These are phyloP conservation scores for Drosophila phalerata DNA, from an alignment of 2,888 invertebrate genomes.

Conservation along the genomic window DNA sequence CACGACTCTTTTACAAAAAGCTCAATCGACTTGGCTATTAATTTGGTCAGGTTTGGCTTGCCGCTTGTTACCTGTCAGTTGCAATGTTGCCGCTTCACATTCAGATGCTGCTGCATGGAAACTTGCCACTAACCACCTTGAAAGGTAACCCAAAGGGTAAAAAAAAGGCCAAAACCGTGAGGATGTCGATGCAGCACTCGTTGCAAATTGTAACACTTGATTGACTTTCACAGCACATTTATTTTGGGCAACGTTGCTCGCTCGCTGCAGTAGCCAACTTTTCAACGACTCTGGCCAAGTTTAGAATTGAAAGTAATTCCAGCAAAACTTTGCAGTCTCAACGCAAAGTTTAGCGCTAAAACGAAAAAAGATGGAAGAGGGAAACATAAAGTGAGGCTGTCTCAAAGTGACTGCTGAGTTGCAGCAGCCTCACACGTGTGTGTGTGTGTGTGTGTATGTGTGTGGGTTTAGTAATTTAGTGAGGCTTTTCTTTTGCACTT, in stretches of 20 bases:
- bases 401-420: constrained; percentile 47
- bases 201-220: constrained; percentile 75
- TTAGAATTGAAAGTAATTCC: constrained; percentile 72
- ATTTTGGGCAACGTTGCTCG: constrained; percentile 53
- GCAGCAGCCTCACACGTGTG: constrained; percentile 54
- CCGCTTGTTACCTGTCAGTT: constrained; percentile 62
- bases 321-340: constrained; percentile 46
- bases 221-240: constrained; percentile 79
- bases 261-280: constrained; percentile 37
- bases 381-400: neutral
- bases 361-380: constrained; percentile 1
- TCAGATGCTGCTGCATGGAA: constrained; percentile 56
- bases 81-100: constrained; percentile 62
- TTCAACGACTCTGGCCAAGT: constrained; percentile 69
- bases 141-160: constrained; percentile 30
- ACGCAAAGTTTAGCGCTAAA: constrained; percentile 33
- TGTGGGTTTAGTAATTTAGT: constrained; percentile 52
- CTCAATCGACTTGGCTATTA: constrained; percentile 20
- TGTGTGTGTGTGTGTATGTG: too few species aligned
- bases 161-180: neutral
- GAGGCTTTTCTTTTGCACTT: constrained; percentile 32
- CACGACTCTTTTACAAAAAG: neutral
- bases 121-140: constrained; percentile 37
- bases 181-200: constrained; percentile 35
- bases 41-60: constrained; percentile 15